Evolutionary conservation across 2,888 invertebrate genomes (phyloP).

Genomic region (Caenorhabditis imperialis): DNA sequence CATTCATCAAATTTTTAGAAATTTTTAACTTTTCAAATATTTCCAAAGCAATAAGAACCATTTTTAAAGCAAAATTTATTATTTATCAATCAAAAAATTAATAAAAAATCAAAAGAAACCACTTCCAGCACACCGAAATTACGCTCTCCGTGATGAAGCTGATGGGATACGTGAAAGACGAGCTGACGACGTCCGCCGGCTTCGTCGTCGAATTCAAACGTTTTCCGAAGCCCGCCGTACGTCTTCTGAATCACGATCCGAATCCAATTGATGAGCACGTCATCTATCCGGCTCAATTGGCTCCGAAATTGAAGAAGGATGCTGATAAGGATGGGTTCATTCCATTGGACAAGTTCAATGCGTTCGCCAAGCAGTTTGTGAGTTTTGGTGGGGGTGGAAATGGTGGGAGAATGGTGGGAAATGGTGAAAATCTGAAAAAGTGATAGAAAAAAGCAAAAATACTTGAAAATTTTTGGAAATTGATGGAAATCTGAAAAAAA

Average conservation of each 20-base stretch:
- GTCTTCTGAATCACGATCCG: slow-evolving; percentile 68
- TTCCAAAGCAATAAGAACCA: too few relatives aligned
- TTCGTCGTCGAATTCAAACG: slow-evolving; percentile 63
- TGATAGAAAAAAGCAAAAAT: background rate
- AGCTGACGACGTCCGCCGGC: slow-evolving; percentile 68
- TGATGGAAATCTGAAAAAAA: too few relatives aligned
- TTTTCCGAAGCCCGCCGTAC: slow-evolving; percentile 50
- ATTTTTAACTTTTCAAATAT: too few relatives aligned
- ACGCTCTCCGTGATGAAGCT: slow-evolving; percentile 65
- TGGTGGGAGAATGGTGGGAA: too few relatives aligned
- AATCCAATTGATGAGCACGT: slow-evolving; percentile 68
- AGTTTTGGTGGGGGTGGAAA: slow-evolving; percentile 11
- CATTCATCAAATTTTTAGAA: too few relatives aligned
- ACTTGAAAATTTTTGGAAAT: background rate
- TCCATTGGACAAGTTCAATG: slow-evolving; percentile 32
- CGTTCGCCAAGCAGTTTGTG: slow-evolving; percentile 36
- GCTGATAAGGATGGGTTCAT: slow-evolving; percentile 52
- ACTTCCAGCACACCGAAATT: slow-evolving; percentile 69
- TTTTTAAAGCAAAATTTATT: too few relatives aligned
- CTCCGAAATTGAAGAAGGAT: slow-evolving; percentile 38
- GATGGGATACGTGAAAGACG: slow-evolving; percentile 59
- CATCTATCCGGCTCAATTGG: slow-evolving; percentile 60
- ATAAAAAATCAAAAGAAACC: too few relatives aligned
- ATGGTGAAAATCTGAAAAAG: too few relatives aligned
- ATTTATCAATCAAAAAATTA: background rate